A percentile compares a stretch with the other conserved stretches of the same genome.
phyloP scores from a whole-genome alignment of 2,113 vertebrate species.

The Alethe diademata region DNA sequence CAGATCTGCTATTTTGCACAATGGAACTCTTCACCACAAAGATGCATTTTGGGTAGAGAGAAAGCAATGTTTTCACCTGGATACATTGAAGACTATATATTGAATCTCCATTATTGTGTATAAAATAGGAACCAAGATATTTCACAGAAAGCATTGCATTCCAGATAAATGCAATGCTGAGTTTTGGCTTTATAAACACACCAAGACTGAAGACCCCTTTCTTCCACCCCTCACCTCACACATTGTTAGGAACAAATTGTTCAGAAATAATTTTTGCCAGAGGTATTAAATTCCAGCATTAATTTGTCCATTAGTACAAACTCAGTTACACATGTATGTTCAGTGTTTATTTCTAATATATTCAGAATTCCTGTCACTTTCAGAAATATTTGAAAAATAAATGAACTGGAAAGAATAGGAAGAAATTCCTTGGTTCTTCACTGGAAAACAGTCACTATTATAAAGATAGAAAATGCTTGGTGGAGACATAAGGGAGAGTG shows the following conservation, averaged over 20 bases:
- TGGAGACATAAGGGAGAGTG: background rate
- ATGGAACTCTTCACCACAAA: background rate
- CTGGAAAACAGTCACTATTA: background rate
- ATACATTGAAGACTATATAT: background rate
- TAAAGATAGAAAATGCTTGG: background rate
- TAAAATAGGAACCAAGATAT: background rate
- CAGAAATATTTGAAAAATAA: background rate
- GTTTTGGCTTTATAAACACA: background rate
- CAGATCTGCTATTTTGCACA: background rate
- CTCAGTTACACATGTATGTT: background rate
- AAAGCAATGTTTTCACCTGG: background rate
- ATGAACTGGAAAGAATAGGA: background rate
- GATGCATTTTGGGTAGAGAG: background rate
- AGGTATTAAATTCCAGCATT: background rate
- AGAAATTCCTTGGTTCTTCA: background rate
- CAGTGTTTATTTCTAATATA: background rate
- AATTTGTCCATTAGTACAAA: background rate
- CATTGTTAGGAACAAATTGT: background rate
- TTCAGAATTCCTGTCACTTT: background rate
- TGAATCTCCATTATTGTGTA: background rate
- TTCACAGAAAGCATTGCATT: background rate
- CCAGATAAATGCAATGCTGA: background rate
- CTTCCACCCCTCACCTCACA: background rate
- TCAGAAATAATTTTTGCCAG: background rate
- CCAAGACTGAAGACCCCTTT: rapidly evolving